Conservation (phyloP, 2,888 invertebrate species). For the Microctonus hyperodae region DNA sequence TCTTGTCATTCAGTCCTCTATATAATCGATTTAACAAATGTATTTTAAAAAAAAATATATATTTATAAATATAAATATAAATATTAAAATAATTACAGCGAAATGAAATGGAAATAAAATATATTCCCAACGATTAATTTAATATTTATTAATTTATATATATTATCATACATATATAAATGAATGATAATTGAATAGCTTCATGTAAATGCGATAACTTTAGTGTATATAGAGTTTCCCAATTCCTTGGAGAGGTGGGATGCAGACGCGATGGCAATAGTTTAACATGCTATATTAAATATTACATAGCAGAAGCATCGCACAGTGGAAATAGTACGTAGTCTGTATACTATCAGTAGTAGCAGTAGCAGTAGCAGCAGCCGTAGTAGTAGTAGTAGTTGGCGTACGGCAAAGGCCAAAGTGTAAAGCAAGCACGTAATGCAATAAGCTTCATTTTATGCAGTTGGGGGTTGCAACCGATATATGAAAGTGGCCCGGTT, state of each 20-base stretch:
- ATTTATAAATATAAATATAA: no score
- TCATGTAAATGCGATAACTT: not conserved
- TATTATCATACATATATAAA: not conserved
- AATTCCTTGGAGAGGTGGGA: not conserved
- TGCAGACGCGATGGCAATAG: conserved; percentile 1
- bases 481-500: not conserved
- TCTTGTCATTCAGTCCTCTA: not conserved
- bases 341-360: not conserved
- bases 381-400: no score
- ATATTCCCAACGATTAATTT: no score
- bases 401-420: not conserved
- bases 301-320: not conserved
- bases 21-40: not conserved
- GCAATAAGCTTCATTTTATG: conserved; percentile 25
- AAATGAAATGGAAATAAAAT: no score
- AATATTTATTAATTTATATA: no score
- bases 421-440: conserved; percentile 17
- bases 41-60: not conserved
- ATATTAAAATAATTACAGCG: no score
- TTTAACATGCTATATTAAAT: not conserved
- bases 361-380: not conserved
- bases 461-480: conserved; percentile 14
- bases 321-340: no score
- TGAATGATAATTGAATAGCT: no score
- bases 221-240: conserved; percentile 7